A percentile compares a stretch with the other conserved stretches of the same genome.
Evolutionary conservation across 1,140 invertebrate species (phyloP).

Genomic region (Berghia stephanieae): DNA sequence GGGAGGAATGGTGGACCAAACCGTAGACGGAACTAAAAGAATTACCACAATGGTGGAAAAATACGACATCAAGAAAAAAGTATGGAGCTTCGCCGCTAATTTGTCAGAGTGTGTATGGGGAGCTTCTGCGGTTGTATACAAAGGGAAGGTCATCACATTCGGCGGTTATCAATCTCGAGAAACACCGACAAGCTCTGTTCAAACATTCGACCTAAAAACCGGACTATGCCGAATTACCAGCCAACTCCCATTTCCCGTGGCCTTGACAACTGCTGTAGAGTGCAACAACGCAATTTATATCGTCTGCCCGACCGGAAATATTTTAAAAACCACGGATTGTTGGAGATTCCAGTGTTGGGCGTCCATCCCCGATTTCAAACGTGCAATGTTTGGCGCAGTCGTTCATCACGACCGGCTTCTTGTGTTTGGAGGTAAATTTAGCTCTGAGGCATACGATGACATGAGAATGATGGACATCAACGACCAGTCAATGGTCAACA

Average conservation of each 20-base stretch:
- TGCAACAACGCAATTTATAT: slow-evolving; percentile 11
- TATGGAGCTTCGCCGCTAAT: slow-evolving; percentile 40
- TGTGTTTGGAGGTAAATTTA: slow-evolving; percentile 31
- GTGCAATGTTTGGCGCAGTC: slow-evolving; percentile 33
- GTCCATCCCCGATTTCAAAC: slow-evolving; percentile 32
- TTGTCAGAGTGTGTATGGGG: slow-evolving; percentile 41
- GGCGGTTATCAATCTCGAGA: slow-evolving; percentile 41
- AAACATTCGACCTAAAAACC: slow-evolving; percentile 43
- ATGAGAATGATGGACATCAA: slow-evolving; percentile 32
- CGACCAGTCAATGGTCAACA: slow-evolving; percentile 6
- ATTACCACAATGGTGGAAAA: slow-evolving; percentile 42
- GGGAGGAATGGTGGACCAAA: slow-evolving; percentile 41
- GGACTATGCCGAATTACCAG: slow-evolving; percentile 24
- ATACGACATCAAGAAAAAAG: slow-evolving; percentile 39
- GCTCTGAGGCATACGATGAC: slow-evolving; percentile 32
- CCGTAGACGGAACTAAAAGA: slow-evolving; percentile 33
- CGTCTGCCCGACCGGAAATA: slow-evolving; percentile 32
- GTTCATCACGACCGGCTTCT: slow-evolving; percentile 14
- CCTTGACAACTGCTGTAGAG: slow-evolving; percentile 20
- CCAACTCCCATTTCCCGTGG: slow-evolving; percentile 30
- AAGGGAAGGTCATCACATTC: slow-evolving; percentile 44
- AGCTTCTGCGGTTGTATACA: slow-evolving; percentile 36
- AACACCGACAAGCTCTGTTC: slow-evolving; percentile 38
- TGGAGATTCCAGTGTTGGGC: slow-evolving; percentile 15
- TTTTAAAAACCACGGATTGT: slow-evolving; percentile 32